phyloP scores from a whole-genome alignment of 2,797 vertebrate species.

The Dryobates pubescens region DNA sequence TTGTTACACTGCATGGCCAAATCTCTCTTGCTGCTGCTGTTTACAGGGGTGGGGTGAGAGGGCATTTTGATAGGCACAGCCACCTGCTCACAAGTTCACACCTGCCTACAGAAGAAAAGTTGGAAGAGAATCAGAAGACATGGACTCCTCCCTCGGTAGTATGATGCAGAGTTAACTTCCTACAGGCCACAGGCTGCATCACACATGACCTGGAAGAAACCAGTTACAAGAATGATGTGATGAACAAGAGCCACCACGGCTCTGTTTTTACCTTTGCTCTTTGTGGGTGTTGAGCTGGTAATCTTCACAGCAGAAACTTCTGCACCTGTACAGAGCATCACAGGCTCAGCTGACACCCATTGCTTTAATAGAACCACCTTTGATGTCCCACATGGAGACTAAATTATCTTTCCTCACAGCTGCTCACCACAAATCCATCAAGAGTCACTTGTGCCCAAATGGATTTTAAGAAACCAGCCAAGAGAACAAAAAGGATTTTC shows the following conservation, averaged over 20 bases:
- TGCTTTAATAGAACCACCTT: neutral
- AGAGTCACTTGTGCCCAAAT: rapidly evolving
- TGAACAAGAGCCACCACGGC: neutral
- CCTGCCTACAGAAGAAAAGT: neutral
- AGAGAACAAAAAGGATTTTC: neutral
- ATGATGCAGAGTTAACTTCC: neutral
- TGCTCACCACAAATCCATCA: neutral
- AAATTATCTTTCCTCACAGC: neutral
- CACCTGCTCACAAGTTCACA: neutral
- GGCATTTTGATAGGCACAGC: neutral
- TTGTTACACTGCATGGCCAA: neutral
- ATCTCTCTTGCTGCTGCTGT: neutral
- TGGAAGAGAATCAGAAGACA: rapidly evolving
- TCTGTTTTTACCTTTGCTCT: neutral
- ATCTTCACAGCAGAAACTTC: neutral
- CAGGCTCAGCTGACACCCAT: neutral
- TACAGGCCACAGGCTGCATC: neutral
- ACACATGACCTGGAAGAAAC: neutral
- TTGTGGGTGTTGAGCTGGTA: neutral
- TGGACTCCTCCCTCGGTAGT: neutral
- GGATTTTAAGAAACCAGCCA: neutral
- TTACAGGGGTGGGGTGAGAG: neutral
- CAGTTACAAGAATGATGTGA: neutral
- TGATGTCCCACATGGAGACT: neutral
- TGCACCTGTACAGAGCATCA: neutral